Percentiles rank a stretch among this genome's conserved stretches.
These are phyloP conservation scores for Rhinolophus sinicus DNA, from an alignment of 2,113 vertebrate genomes.

Conservation along the genomic window DNA sequence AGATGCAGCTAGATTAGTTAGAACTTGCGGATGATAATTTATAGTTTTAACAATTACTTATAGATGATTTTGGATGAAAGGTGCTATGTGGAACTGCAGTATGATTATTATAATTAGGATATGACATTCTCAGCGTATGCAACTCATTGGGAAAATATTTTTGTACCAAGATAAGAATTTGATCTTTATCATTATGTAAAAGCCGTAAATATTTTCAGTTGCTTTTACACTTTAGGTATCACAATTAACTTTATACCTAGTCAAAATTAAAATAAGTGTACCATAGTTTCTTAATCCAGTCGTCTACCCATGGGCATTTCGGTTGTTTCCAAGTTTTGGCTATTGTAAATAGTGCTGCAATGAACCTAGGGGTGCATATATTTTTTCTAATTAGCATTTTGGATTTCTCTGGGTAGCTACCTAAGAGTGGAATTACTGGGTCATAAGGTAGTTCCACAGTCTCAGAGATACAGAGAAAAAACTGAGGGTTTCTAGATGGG, in stretches of 20 bases:
- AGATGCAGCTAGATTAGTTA: background rate
- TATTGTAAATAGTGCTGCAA: no score
- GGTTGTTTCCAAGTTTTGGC: no score
- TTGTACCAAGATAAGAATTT: background rate
- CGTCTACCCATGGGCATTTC: no score
- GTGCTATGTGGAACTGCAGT: background rate
- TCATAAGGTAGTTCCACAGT: no score
- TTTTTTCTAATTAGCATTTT: no score
- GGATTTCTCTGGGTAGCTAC: no score
- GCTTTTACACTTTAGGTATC: background rate
- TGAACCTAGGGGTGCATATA: no score
- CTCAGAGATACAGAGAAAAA: no score
- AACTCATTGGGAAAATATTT: conserved; percentile 38
- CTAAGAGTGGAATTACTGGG: no score
- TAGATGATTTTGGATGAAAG: conserved; percentile 4
- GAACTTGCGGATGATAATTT: background rate
- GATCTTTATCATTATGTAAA: conserved; percentile 45
- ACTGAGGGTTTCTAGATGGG: no score
- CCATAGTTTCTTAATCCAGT: no score
- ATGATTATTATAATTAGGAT: conserved; percentile 58
- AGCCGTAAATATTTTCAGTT: conserved; percentile 42
- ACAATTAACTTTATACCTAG: background rate
- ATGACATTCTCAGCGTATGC: conserved; percentile 21
- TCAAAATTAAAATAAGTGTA: background rate
- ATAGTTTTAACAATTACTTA: background rate